Evolutionary conservation across 2,797 vertebrate species (phyloP).

Genomic region (Cirrhinus molitorella): DNA sequence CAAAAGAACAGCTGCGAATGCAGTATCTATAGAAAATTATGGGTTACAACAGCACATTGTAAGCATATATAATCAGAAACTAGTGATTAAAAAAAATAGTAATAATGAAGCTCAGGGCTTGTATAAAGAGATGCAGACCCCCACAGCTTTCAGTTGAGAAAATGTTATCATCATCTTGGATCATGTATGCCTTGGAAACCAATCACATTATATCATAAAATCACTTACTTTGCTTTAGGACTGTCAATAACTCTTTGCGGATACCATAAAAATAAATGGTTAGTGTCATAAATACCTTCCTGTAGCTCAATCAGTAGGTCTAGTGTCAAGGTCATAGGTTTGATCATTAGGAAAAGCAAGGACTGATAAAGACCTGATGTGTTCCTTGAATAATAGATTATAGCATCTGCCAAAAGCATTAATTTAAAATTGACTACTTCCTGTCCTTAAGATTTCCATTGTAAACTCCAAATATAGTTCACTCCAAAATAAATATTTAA

Average conservation of each 20-base stretch:
- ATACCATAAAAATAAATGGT: background rate
- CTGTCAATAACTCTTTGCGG: background rate
- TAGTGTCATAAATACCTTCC: background rate
- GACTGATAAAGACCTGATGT: background rate
- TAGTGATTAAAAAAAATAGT: background rate
- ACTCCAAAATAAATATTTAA: background rate
- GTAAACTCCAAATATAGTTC: background rate
- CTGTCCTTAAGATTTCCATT: background rate
- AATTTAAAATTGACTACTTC: background rate
- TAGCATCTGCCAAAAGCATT: background rate
- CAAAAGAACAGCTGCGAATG: background rate
- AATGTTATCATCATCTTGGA: background rate
- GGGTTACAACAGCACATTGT: background rate
- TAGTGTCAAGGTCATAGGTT: background rate
- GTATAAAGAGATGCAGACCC: background rate
- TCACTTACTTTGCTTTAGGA: background rate
- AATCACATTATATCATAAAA: background rate
- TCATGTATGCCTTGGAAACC: background rate
- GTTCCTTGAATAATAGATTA: background rate
- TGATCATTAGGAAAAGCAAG: background rate
- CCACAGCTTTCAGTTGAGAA: background rate
- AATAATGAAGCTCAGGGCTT: background rate
- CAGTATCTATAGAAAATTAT: background rate
- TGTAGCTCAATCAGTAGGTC: background rate
- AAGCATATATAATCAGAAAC: background rate